Evolutionary conservation across 2,113 vertebrate genomes (phyloP), one percentile per base, ranked within the genome.

Genomic region (Morone chrysops): DNA sequence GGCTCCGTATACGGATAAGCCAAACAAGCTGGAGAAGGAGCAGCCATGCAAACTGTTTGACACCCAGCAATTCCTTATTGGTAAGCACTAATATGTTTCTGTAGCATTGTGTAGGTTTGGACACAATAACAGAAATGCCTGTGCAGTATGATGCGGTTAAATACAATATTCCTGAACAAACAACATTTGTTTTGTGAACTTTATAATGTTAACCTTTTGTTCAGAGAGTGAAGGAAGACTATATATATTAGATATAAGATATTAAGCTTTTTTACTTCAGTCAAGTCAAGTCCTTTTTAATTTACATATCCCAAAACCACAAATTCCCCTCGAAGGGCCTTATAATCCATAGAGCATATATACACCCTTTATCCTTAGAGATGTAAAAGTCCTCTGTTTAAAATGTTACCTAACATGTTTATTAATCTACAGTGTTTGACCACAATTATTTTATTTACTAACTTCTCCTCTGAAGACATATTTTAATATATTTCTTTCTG

Each of bases 21-120:
- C 98, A 90, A 99, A 99, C 94, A 99, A 99, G 71, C 94, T 99
- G 94, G 98, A 99, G 93, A 95, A 98, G 86, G 98, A 99, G 78
- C 96, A 98, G 89, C 96, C 96, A 0, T 97, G 97, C 95, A 99
- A 99, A 82, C 95, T 99, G 51, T 97, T 99, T 65, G 98, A 99
- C 84, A 99, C 97, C 0, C 97, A 99, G 93, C 97, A 98, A 71
- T 99, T 99, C 80, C 92, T 99, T 38, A 93, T 96, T 93, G 98
- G 98, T 99, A 93, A 94, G 92, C 45, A 45, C 5, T 47, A 1
- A 38, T 53, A 36, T 62, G 17, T 20, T 9, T 9, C 38, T 31
- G 6, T 60, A 18, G 5, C 17, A 5, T 40, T 51, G 4, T 43
- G 50, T 75, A 41, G 8, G 16, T 48, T 77, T 62, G 25, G 17